Base-by-base conservation (phyloP, 2,113 vertebrate genomes). In the Leucopsar rothschildi region DNA sequence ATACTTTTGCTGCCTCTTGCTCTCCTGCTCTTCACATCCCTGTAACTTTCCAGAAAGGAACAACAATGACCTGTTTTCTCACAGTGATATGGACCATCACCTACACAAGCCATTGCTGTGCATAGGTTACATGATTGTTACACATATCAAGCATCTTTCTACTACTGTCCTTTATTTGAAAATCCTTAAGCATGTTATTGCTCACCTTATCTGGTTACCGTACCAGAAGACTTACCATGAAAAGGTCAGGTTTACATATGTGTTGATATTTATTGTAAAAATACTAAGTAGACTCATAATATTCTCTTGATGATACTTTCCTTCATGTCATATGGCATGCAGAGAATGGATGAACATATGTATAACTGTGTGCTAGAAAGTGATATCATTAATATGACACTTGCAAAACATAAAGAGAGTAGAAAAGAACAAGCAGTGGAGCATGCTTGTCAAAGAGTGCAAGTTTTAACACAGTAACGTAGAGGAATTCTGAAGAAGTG, bases 51-150 rank as follows among this genome's bases (percentile, higher is more conserved):
- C 56, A 61, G 28, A 77, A 86, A 42, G 3, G 3, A 73, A 16
- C 16, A 82, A 59, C 6, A 73, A 27, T 37, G 29, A 52, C 0
- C 0, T 52, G 3, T 22, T 47, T 90, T 88, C 0, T 1, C 9
- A 57, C 11, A 73, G 13, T 9, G 5, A 2, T 31, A 31, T 1
- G 2, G 39, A 2, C 29, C 50, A 14, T 18, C 20, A 40, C 29
- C 66, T 59, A 20, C 16, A 73, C 15, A 80, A 73, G 22, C 15
- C 11, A 39, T 14, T n/a, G 23, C 8, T 29, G 17, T 56, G 10
- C 25, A 37, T 11, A 28, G 18, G 4, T 16, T 68, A 27, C 2
- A 4, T 11, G 22, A 39, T 6, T 61, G 10, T 25, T 66, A 15
- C 1, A 16, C 4, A 70, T 44, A 15, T 77, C 22, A 29, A 40